Evolutionary conservation across 2,888 invertebrate genomes (phyloP).

Genomic region (Andrena fulva): DNA sequence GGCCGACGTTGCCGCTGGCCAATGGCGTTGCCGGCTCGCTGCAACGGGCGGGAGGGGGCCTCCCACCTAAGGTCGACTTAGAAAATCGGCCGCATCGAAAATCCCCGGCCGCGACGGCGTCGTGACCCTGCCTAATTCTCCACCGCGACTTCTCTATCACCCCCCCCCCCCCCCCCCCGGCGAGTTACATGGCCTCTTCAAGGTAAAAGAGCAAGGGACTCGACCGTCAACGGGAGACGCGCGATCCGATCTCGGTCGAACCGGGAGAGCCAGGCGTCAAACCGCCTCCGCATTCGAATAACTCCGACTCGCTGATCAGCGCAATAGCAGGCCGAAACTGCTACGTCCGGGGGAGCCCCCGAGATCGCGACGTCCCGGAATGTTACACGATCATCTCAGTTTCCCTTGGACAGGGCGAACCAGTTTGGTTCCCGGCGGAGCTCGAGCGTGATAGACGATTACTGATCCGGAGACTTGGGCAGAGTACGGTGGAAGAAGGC

Average conservation of each 20-base stretch:
- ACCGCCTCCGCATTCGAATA: too few species aligned
- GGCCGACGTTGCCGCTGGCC: constrained; percentile 71
- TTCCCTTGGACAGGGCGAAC: constrained; percentile 14
- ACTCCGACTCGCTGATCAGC: background rate
- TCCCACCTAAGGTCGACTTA: constrained; percentile 65
- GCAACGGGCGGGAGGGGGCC: constrained; percentile 65
- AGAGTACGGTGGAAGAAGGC: too few species aligned
- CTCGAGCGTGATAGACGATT: background rate
- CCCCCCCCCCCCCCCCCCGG: too few species aligned
- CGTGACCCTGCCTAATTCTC: constrained; percentile 37
- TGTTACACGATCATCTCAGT: constrained; percentile 4
- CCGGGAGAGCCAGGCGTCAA: too few species aligned
- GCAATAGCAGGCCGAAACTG: constrained; percentile 18
- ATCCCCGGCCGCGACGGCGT: constrained; percentile 58
- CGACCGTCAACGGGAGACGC: too few species aligned
- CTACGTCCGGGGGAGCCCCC: background rate
- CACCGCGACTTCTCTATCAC: background rate
- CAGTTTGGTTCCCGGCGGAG: background rate
- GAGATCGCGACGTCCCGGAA: background rate
- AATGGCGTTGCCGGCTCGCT: constrained; percentile 72
- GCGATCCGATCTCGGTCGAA: too few species aligned
- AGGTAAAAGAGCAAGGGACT: too few species aligned
- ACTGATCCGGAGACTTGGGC: too few species aligned
- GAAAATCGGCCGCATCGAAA: constrained; percentile 64
- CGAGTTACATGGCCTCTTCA: too few species aligned